Conservation (phyloP, 2,113 vertebrate genomes). For the Heterocephalus glaber region DNA sequence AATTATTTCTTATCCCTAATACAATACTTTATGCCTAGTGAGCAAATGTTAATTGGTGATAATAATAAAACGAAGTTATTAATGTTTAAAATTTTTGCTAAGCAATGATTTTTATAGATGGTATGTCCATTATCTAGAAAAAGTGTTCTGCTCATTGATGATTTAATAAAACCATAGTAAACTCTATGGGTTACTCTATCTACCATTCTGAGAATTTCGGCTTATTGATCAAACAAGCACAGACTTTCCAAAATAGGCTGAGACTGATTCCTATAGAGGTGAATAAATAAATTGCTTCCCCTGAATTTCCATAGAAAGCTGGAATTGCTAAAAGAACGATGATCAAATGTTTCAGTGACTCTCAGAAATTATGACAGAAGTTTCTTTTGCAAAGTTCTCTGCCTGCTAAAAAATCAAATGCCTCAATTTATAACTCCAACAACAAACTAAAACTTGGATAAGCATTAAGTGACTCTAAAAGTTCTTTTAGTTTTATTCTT, state of each 20-base stretch:
- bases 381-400: conserved; percentile 78
- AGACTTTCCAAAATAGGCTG: conserved; percentile 76
- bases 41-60: no score
- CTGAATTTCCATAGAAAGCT: conserved; percentile 71
- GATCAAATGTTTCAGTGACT: conserved; percentile 70
- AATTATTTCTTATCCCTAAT: not conserved
- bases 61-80: conserved; percentile 49
- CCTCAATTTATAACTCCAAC: conserved; percentile 4
- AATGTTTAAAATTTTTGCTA: conserved; percentile 15
- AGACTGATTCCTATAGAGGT: conserved; percentile 72
- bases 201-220: not conserved
- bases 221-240: conserved; percentile 25
- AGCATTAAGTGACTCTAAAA: not conserved
- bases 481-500: conserved; percentile 28
- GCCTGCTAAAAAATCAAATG: conserved; percentile 61
- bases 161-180: conserved; percentile 29
- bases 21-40: not conserved
- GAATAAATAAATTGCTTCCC: conserved; percentile 65
- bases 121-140: conserved; percentile 1
- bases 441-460: not conserved
- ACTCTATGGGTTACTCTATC: not conserved
- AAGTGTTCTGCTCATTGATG: not conserved
- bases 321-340: conserved; percentile 68
- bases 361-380: conserved; percentile 77
- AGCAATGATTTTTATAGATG: not conserved